Conservation (phyloP, 2,797 vertebrate species). For the Geotrypetes seraphini region DNA sequence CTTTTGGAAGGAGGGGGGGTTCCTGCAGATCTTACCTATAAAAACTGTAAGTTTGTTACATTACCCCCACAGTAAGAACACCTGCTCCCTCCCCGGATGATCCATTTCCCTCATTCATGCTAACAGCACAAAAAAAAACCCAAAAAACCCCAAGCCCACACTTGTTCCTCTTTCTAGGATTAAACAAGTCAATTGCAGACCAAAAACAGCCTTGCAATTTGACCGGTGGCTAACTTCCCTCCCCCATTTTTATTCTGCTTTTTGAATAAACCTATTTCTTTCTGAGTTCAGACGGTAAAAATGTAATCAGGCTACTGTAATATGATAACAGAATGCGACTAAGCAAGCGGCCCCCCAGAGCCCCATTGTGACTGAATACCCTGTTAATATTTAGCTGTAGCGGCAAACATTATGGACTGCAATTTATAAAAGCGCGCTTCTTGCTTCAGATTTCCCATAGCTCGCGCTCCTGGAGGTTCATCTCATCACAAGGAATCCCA, state of each 20-base stretch:
- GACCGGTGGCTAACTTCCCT: too few species aligned
- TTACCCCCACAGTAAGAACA: too few species aligned
- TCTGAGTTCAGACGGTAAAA: constrained; percentile 35
- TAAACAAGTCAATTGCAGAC: too few species aligned
- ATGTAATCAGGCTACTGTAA: constrained; percentile 39
- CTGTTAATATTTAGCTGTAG: constrained; percentile 31
- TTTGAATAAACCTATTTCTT: constrained; percentile 29
- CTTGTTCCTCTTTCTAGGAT: too few species aligned
- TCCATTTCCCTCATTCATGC: too few species aligned
- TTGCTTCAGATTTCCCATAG: constrained; percentile 19
- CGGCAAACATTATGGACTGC: constrained; percentile 44
- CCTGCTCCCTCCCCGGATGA: too few species aligned
- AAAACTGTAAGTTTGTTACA: too few species aligned
- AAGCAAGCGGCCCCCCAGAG: constrained; percentile 22
- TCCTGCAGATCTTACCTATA: too few species aligned
- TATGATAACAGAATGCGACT: constrained; percentile 19
- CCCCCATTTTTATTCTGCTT: constrained; percentile 11
- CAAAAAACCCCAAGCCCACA: too few species aligned
- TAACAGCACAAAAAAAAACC: too few species aligned
- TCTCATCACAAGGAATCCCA: constrained; percentile 28
- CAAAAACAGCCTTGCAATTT: too few species aligned
- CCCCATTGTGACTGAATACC: constrained; percentile 21
- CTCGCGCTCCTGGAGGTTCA: constrained; percentile 27
- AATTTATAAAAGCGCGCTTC: constrained; percentile 43
- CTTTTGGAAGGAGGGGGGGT: too few species aligned